Evolutionary conservation across 2,113 vertebrate species (phyloP), one percentile per base, ranked within the genome.

Genomic region (Oxyruncus cristatus): DNA sequence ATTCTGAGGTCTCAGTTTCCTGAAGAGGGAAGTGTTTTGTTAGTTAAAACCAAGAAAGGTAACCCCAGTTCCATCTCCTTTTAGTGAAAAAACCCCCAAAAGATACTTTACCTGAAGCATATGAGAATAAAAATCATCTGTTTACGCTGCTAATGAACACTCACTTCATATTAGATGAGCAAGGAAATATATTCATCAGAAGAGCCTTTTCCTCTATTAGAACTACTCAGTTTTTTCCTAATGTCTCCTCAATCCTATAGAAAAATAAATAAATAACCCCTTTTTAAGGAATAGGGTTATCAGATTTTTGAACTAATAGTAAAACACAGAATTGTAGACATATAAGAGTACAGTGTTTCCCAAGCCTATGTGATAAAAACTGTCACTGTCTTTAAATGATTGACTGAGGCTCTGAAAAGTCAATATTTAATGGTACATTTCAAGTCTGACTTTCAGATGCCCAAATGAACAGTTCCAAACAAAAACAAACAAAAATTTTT

Each of bases 1-100:
- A 24, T 32, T 58, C 49, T 46, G 42, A 79, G 22, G 10, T 68
- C 32, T 52, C 19, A 7, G 12, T 61, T 44, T 72, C 24, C 24
- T 55, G 19, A 92, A 70, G 8, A 67, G 49, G 2, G 11, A 94
- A 84, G 63, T 10, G 5, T 21, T 73, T 42, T 28, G 1, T 28
- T 46, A 61, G 2, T 61, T 8, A 44, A 19, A 8, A 73, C 33
- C 8, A 93, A 63, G 52, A 79, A 92, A 66, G 19, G 4, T 72
- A 70, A n/a, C 22, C 7, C n/a, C n/a, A 53, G 41, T 58, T 46
- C 37, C 5, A 35, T 22, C 13, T 65, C 47, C 16, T 41, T 30
- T 5, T 33, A 80, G 26, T 8, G 68, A 73, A 80, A 89, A 67
- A 17, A 0, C 3, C 9, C 6, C 4, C 7, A 0, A 19, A 59